Conservation (phyloP, 2,113 vertebrate genomes). For the Heterocephalus glaber region DNA sequence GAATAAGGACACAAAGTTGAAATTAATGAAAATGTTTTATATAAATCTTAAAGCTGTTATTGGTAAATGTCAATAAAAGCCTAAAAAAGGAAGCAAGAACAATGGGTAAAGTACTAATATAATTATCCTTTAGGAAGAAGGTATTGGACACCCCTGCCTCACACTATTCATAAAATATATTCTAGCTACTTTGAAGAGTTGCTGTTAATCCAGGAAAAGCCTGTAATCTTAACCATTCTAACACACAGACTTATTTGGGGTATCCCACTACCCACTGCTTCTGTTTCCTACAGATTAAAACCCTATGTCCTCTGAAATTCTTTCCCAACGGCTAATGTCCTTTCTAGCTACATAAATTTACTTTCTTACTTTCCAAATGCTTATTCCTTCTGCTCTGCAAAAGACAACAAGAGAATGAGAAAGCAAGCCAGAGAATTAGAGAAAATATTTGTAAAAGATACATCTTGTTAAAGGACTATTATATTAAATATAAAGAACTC, state of each 20-base stretch:
- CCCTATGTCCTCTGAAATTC: neutral
- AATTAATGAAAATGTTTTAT: neutral
- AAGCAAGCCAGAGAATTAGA: neutral
- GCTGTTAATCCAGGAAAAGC: neutral
- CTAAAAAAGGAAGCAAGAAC: neutral
- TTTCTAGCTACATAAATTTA: neutral
- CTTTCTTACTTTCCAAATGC: neutral
- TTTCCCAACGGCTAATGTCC: neutral
- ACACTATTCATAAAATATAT: neutral
- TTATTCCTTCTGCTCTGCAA: neutral
- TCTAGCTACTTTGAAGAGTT: neutral
- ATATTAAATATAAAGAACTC: neutral
- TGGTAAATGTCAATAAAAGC: conserved; percentile 23
- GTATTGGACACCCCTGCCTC: neutral
- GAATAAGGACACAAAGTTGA: neutral
- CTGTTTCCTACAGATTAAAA: neutral
- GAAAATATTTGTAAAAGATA: neutral
- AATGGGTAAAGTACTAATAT: neutral
- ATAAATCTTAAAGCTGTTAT: neutral
- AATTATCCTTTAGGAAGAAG: neutral
- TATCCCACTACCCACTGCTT: neutral
- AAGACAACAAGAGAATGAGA: neutral
- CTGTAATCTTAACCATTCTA: neutral
- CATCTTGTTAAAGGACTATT: neutral
- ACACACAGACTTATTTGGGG: neutral